Conservation (phyloP, 2,888 invertebrate genomes). For the Meghimatium bilineatum region DNA sequence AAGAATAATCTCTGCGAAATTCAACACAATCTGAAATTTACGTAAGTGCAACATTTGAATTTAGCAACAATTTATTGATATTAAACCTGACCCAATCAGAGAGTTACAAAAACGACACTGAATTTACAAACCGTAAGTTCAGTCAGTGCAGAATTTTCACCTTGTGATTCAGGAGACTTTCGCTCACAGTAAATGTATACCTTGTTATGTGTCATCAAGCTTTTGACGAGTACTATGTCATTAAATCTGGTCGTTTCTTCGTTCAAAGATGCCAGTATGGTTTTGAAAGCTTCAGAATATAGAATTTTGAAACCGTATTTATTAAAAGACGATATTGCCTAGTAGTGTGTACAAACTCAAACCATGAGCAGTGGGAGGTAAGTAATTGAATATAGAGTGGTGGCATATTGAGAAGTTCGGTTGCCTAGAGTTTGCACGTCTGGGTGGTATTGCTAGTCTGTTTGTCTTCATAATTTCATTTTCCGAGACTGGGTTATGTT, state of each 20-base stretch:
- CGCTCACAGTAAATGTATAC: neutral
- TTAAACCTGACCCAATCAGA: too few relatives aligned
- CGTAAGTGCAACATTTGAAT: too few relatives aligned
- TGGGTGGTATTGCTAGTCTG: conserved; percentile 15
- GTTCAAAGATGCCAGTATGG: neutral
- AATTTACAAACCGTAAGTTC: neutral
- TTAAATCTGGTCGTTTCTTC: neutral
- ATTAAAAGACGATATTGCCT: neutral
- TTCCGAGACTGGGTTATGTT: conserved; percentile 1
- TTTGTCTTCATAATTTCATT: conserved; percentile 24
- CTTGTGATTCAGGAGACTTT: neutral
- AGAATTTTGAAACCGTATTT: neutral
- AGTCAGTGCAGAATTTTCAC: neutral
- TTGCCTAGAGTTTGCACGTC: neutral
- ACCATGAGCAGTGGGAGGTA: neutral
- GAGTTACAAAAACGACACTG: too few relatives aligned
- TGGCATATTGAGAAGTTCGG: neutral
- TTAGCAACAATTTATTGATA: too few relatives aligned
- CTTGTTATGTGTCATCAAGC: conserved; percentile 5
- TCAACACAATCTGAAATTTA: too few relatives aligned
- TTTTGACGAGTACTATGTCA: neutral
- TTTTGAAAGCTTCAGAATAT: neutral
- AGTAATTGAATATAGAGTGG: neutral
- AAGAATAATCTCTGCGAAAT: too few relatives aligned
- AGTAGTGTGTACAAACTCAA: neutral